Conservation (phyloP, 2,888 invertebrate genomes). For the Drosophila nr. perissopoda region DNA sequence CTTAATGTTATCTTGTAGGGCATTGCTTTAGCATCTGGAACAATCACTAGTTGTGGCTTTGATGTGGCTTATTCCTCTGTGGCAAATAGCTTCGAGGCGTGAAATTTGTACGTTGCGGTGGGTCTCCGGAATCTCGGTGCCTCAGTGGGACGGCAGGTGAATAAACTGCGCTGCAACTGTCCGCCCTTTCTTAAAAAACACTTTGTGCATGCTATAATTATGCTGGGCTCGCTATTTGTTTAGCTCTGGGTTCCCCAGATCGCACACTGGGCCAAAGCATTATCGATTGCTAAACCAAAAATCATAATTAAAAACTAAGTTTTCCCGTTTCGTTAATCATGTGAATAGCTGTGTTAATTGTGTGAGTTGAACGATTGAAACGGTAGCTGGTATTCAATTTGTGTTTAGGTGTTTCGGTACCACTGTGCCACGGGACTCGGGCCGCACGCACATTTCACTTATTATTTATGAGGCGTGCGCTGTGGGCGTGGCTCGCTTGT, state of each 20-base stretch:
- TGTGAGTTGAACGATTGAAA: background rate
- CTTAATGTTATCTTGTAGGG: background rate
- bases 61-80: constrained; percentile 34
- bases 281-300: background rate
- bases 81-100: constrained; percentile 83
- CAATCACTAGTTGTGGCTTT: background rate
- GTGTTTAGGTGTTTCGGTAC: constrained; percentile 1
- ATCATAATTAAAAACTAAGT: background rate
- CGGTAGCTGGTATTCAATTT: constrained; percentile 6
- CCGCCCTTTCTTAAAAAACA: constrained; percentile 82
- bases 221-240: constrained; percentile 82
- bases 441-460: constrained; percentile 75
- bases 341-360: background rate
- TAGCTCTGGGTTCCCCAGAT: constrained; percentile 39
- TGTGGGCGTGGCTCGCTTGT: constrained; percentile 82
- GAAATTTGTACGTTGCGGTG: constrained; percentile 65
- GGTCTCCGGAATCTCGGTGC: constrained; percentile 22
- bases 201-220: constrained; percentile 80
- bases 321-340: background rate
- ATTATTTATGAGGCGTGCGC: constrained; percentile 84
- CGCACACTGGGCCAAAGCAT: constrained; percentile 41
- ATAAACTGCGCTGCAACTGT: constrained; percentile 82
- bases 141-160: constrained; percentile 76
- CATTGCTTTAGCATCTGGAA: background rate
- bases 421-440: constrained; percentile 48